Percentiles rank a stretch among this genome's conserved stretches.
Conservation (phyloP, 2,888 invertebrate species). For the Aromia moschata region DNA sequence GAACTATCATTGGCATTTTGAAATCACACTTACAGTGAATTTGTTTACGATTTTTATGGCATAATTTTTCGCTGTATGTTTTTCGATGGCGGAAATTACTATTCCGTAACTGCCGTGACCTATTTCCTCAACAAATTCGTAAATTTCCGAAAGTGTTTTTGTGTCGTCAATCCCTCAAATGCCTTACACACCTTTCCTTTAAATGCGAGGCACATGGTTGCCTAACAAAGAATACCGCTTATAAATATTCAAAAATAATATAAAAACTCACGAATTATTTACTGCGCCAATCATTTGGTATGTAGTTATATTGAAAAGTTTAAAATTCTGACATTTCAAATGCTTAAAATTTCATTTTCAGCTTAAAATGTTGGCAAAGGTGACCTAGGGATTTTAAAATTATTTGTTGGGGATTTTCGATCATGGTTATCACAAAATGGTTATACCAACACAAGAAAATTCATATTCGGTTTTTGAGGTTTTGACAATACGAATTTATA, state of each 20-base stretch:
- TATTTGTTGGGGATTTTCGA: neutral
- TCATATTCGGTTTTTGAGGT: slow-evolving; percentile 36
- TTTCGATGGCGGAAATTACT: slow-evolving; percentile 59
- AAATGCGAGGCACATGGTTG: slow-evolving; percentile 13
- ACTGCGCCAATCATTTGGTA: neutral
- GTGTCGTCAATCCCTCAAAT: slow-evolving; percentile 56
- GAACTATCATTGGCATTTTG: no score
- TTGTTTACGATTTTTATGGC: slow-evolving; percentile 64
- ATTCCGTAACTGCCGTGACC: slow-evolving; percentile 62
- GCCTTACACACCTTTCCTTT: slow-evolving; percentile 54
- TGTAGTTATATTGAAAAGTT: neutral
- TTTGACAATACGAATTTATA: slow-evolving; percentile 45
- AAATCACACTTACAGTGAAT: slow-evolving; percentile 48
- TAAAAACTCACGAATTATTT: neutral
- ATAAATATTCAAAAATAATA: neutral
- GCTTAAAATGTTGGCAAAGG: neutral
- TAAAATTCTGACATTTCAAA: slow-evolving; percentile 11
- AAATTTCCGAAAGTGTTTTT: slow-evolving; percentile 54
- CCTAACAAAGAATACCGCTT: neutral
- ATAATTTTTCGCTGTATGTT: slow-evolving; percentile 54
- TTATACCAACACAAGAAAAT: slow-evolving; percentile 26
- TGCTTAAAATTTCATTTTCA: neutral
- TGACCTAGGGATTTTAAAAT: neutral
- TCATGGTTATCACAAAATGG: neutral
- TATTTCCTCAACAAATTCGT: slow-evolving; percentile 58